Conservation (phyloP, 2,888 invertebrate species). For the Anoncus sp. region DNA sequence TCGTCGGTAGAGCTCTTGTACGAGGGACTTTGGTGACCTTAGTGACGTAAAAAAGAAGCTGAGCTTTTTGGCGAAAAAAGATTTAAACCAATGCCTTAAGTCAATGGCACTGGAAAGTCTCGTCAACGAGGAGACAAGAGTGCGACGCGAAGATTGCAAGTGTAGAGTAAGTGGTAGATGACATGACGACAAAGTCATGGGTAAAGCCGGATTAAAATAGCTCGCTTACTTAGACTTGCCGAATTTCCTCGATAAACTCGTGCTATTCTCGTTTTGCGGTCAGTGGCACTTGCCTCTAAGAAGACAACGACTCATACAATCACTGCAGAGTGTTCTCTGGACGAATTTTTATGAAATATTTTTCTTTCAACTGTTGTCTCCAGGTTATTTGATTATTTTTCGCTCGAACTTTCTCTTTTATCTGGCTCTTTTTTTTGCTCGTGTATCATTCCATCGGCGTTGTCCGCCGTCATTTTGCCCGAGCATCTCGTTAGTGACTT, state of each 20-base stretch:
- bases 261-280: conserved; percentile 9
- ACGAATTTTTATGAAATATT: conserved; percentile 1
- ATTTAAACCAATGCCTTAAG: conserved; percentile 3
- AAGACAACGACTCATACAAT: neutral
- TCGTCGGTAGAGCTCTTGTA: conserved; percentile 14
- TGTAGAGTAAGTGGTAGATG: conserved; percentile 28
- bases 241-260: conserved; percentile 46
- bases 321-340: neutral
- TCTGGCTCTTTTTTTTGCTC: too few relatives aligned
- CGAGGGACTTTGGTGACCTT: conserved; percentile 3
- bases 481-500: too few relatives aligned
- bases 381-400: too few relatives aligned
- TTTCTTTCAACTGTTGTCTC: neutral
- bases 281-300: neutral
- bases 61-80: conserved; percentile 13
- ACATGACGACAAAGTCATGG: conserved; percentile 28
- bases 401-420: too few relatives aligned
- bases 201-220: conserved; percentile 55
- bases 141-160: too few relatives aligned
- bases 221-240: conserved; percentile 50
- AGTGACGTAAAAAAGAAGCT: conserved; percentile 24
- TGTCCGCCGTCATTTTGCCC: too few relatives aligned
- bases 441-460: too few relatives aligned
- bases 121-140: conserved; percentile 12
- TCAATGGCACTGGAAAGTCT: conserved; percentile 35